phyloP scores from a whole-genome alignment of 2,888 invertebrate species.

The Odontocerum albicorne region DNA sequence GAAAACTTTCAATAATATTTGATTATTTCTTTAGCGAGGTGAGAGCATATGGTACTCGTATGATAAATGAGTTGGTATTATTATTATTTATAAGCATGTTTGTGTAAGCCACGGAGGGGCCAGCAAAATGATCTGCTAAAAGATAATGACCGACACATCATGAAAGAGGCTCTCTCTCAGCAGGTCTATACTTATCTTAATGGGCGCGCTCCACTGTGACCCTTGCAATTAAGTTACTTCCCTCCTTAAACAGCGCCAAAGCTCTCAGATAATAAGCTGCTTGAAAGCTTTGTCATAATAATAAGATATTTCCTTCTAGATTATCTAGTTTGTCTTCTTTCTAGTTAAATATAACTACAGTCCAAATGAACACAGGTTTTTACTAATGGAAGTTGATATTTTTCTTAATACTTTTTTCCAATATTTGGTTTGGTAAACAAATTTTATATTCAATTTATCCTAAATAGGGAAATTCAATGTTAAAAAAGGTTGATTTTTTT shows the following conservation, averaged over 20 bases:
- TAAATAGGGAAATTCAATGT: too few species aligned
- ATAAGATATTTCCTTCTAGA: conserved; percentile 4
- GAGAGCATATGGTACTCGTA: too few species aligned
- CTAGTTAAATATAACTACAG: too few species aligned
- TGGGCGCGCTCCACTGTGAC: conserved; percentile 29
- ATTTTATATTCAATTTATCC: too few species aligned
- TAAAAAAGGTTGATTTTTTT: too few species aligned
- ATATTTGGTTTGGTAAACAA: too few species aligned
- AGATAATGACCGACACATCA: conserved; percentile 33
- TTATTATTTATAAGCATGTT: background rate
- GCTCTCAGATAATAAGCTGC: conserved; percentile 21
- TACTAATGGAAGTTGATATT: too few species aligned
- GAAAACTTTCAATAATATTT: too few species aligned
- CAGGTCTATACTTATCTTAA: conserved; percentile 31
- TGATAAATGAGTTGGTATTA: background rate
- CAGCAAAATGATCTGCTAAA: conserved; percentile 20
- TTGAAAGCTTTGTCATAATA: conserved; percentile 24
- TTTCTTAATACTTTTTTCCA: too few species aligned
- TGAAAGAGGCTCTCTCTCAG: conserved; percentile 30
- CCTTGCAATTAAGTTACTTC: conserved; percentile 33
- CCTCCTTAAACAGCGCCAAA: conserved; percentile 24
- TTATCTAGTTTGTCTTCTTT: conserved; percentile 7
- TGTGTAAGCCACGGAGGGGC: conserved; percentile 7
- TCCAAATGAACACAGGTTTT: too few species aligned
- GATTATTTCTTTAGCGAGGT: too few species aligned